phyloP scores from a whole-genome alignment of 2,797 vertebrate genomes.

The Hyperoplus immaculatus region DNA sequence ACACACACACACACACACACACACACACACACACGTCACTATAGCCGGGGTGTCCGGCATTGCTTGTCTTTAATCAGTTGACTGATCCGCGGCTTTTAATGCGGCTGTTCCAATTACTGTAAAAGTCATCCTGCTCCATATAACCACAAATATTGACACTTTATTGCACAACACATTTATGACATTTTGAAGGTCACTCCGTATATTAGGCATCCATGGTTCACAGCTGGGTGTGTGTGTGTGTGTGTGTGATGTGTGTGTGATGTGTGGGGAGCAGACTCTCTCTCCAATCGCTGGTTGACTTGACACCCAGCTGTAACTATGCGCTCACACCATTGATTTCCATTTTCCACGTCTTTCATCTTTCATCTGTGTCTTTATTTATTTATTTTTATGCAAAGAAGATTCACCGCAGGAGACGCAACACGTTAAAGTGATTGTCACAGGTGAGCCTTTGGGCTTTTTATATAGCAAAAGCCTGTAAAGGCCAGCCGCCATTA shows the following conservation, averaged over 20 bases:
- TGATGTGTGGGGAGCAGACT: conserved; percentile 87
- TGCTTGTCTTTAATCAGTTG: conserved; percentile 96
- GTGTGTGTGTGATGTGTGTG: too few relatives aligned
- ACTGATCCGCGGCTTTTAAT: conserved; percentile 98
- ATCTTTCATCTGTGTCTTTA: conserved; percentile 67
- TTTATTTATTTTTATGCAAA: conserved; percentile 77
- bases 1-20: not conserved
- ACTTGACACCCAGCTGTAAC: conserved; percentile 87
- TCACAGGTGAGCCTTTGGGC: conserved; percentile 78
- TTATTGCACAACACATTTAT: conserved; percentile 99
- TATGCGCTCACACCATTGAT: conserved; percentile 85
- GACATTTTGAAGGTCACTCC: conserved; percentile 99
- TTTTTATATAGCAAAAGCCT: conserved; percentile 61
- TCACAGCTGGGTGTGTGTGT: conserved; percentile 78
- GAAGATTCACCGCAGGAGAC: conserved; percentile 73
- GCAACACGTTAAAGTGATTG: conserved; percentile 78
- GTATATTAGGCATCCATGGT: conserved; percentile 96
- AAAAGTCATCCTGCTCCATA: conserved; percentile 99
- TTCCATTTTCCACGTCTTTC: conserved; percentile 47
- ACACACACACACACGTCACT: conserved; percentile 22
- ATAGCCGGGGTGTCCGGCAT: conserved; percentile 79
- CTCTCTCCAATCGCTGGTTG: conserved; percentile 87
- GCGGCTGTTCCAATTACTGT: conserved; percentile 99
- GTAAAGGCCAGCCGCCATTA: conserved; percentile 64
- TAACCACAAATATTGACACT: conserved; percentile 99